These are phyloP conservation scores for Psix sp. DNA, from an alignment of 1,140 invertebrate species.

Conservation along the genomic window DNA sequence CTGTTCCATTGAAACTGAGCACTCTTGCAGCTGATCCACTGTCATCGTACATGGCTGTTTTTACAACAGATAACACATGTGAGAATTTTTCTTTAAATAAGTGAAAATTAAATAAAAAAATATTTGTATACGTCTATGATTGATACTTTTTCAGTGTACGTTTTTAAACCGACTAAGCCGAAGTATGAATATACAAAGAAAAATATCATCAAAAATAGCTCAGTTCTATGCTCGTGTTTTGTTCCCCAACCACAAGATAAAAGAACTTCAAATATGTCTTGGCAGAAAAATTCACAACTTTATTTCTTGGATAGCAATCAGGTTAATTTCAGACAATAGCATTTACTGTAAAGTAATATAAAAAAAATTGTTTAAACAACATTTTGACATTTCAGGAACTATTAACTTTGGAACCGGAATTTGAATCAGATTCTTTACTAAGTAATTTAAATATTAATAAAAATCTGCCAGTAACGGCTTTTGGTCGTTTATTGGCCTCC, in stretches of 20 bases:
- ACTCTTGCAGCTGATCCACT: conserved; percentile 79
- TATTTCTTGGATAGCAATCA: conserved; percentile 79
- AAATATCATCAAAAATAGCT: conserved; percentile 73
- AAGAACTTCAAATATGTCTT: conserved; percentile 72
- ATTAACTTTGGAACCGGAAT: conserved; percentile 73
- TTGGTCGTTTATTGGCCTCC: conserved; percentile 66
- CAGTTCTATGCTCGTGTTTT: conserved; percentile 76
- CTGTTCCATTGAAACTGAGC: conserved; percentile 77
- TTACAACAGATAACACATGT: conserved; percentile 81
- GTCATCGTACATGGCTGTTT: conserved; percentile 81
- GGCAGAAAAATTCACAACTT: conserved; percentile 80
- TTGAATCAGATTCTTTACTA: conserved; percentile 64
- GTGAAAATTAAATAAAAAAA: background rate
- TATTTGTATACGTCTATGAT: conserved; percentile 14
- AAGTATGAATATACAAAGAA: conserved; percentile 76
- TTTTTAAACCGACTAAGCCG: conserved; percentile 80
- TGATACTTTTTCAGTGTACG: conserved; percentile 76
- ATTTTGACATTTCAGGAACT: conserved; percentile 74
- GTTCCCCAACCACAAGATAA: conserved; percentile 75
- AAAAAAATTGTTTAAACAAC: conserved; percentile 41
- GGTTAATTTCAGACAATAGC: conserved; percentile 62
- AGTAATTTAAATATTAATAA: conserved; percentile 62
- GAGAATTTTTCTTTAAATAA: conserved; percentile 52
- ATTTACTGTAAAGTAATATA: conserved; percentile 32
- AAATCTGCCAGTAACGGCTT: conserved; percentile 68